phyloP scores from a whole-genome alignment of 2,888 invertebrate species.

The Actias luna region DNA sequence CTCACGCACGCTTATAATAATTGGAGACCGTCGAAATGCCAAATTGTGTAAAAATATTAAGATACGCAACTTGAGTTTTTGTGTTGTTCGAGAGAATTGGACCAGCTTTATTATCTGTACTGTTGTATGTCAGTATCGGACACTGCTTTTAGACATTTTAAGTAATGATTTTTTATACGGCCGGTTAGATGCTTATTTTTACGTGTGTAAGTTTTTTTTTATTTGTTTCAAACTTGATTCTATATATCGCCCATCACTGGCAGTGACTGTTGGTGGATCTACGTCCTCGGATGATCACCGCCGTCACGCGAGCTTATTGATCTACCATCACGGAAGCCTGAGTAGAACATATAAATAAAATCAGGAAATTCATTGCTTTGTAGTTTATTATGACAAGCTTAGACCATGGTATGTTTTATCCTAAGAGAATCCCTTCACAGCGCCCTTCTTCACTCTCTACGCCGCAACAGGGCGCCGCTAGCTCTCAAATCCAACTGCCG shows the following conservation, averaged over 20 bases:
- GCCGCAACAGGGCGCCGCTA: too few species aligned
- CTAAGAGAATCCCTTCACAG: too few species aligned
- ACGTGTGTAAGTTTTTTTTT: neutral
- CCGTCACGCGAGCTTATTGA: neutral
- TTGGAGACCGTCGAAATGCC: too few species aligned
- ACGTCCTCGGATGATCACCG: neutral
- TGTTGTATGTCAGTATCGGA: neutral
- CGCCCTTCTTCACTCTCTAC: neutral
- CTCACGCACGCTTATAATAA: too few species aligned
- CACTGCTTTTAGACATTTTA: conserved; percentile 6
- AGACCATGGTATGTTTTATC: too few species aligned
- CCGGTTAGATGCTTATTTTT: neutral
- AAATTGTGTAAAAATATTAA: too few species aligned
- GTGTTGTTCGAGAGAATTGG: neutral
- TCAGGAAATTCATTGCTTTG: neutral
- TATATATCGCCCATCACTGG: neutral
- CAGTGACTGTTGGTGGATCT: neutral
- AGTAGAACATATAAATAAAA: too few species aligned
- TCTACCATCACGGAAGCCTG: neutral
- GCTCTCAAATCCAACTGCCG: too few species aligned
- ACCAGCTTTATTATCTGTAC: neutral
- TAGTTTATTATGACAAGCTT: neutral
- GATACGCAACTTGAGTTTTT: too few species aligned
- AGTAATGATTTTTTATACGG: neutral
- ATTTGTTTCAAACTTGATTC: neutral